Evolutionary conservation across 2,113 vertebrate species (phyloP).

Genomic region (Scytalopus superciliaris): DNA sequence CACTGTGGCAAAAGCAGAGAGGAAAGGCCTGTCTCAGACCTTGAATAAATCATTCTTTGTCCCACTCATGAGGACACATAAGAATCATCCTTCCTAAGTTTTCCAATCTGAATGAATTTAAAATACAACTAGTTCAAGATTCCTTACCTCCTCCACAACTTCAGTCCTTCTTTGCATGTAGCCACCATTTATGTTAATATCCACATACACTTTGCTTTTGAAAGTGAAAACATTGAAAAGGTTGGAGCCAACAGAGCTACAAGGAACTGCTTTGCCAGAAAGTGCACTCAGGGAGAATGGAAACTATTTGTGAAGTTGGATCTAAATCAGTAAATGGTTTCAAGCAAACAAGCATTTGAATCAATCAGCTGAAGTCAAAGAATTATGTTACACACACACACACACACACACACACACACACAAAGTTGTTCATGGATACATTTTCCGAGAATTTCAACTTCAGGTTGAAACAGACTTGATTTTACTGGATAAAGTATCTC

Average conservation of each 20-base stretch:
- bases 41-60: background rate
- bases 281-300: background rate
- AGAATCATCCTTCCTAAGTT: background rate
- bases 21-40: background rate
- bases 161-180: background rate
- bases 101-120: background rate
- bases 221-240: background rate
- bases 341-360: conserved; percentile 1
- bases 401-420: too few species aligned
- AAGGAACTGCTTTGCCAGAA: conserved; percentile 23
- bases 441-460: background rate
- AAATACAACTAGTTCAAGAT: background rate
- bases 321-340: conserved; percentile 5
- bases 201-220: background rate
- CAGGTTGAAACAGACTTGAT: background rate
- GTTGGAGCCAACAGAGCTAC: background rate
- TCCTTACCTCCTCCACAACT: background rate
- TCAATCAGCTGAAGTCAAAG: background rate
- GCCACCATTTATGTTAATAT: background rate
- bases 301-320: conserved; percentile 41
- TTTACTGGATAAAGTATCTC: background rate
- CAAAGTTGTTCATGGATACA: background rate
- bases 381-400: background rate
- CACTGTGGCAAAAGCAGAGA: background rate
- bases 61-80: background rate